A percentile compares a stretch with the other conserved stretches of the same genome.
phyloP scores from a whole-genome alignment of 2,888 invertebrate genomes.

The Ferdinandea cuprea region DNA sequence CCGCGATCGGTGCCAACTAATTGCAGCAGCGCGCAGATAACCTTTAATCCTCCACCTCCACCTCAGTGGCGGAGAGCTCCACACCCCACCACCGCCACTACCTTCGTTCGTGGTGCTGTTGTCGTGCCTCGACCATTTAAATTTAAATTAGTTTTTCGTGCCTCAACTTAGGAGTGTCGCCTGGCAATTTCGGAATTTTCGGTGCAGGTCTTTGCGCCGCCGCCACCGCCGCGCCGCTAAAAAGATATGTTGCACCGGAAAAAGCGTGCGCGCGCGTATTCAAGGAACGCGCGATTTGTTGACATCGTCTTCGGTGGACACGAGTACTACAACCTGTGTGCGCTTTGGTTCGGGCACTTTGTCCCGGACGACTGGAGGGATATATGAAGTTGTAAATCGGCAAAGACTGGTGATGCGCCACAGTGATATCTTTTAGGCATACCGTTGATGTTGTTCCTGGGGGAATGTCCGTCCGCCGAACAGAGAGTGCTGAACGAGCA shows the following conservation, averaged over 20 bases:
- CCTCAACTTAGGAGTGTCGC: constrained; percentile 75
- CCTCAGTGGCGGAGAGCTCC: constrained; percentile 40
- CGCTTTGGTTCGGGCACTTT: constrained; percentile 50
- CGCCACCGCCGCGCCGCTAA: background rate
- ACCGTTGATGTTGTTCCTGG: constrained; percentile 19
- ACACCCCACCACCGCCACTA: constrained; percentile 11
- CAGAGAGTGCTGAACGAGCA: constrained; percentile 60
- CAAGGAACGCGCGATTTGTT: constrained; percentile 72
- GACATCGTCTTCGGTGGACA: constrained; percentile 56
- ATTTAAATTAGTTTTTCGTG: constrained; percentile 81
- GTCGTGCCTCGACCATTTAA: constrained; percentile 79
- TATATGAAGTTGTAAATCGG: constrained; percentile 73
- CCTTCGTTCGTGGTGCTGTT: constrained; percentile 11
- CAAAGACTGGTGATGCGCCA: constrained; percentile 44
- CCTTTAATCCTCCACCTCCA: constrained; percentile 71
- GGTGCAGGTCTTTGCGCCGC: constrained; percentile 54
- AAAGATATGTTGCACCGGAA: constrained; percentile 32
- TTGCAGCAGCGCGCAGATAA: constrained; percentile 74
- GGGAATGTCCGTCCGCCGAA: constrained; percentile 22
- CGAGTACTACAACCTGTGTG: constrained; percentile 50
- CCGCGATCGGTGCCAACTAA: constrained; percentile 74
- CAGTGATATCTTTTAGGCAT: constrained; percentile 58
- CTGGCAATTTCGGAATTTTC: constrained; percentile 66
- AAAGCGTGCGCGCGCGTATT: constrained; percentile 72
- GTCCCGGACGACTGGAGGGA: constrained; percentile 23